These are phyloP conservation scores for Dioctria rufipes DNA, from an alignment of 2,888 invertebrate species.

Conservation along the genomic window DNA sequence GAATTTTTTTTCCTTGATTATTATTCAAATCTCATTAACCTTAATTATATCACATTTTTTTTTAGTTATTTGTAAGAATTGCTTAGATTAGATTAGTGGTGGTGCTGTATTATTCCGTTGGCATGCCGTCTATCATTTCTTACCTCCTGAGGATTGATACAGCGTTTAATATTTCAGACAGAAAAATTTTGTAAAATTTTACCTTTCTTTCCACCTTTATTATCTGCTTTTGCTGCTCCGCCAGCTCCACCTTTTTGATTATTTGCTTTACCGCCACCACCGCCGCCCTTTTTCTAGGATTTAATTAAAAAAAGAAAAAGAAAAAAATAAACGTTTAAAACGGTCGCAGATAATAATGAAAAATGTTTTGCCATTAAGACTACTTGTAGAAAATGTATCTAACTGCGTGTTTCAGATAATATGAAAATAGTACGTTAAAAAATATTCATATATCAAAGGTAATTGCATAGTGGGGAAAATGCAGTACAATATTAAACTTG, in stretches of 20 bases:
- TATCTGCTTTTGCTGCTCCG: conserved; percentile 58
- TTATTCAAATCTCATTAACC: background rate
- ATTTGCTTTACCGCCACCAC: conserved; percentile 59
- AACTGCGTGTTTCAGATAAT: background rate
- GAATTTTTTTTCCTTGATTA: background rate
- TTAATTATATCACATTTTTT: conserved; percentile 42
- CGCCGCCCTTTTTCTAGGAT: conserved; percentile 66
- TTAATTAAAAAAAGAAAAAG: conserved; percentile 32
- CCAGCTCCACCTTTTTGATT: conserved; percentile 60
- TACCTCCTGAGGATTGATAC: conserved; percentile 51
- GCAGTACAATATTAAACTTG: background rate
- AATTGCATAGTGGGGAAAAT: background rate
- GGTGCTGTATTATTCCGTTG: background rate
- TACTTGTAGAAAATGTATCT: background rate
- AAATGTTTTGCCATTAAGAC: no score
- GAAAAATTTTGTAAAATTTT: conserved; percentile 56
- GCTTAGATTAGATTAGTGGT: background rate
- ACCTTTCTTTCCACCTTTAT: conserved; percentile 66
- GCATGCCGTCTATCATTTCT: conserved; percentile 46
- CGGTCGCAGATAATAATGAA: background rate
- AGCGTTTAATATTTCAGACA: background rate
- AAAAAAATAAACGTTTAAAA: conserved; percentile 8
- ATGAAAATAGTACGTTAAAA: background rate
- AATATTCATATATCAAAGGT: background rate
- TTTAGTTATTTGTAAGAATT: no score